Evolutionary conservation across 2,888 invertebrate species (phyloP).

Genomic region (Pammene aurita): DNA sequence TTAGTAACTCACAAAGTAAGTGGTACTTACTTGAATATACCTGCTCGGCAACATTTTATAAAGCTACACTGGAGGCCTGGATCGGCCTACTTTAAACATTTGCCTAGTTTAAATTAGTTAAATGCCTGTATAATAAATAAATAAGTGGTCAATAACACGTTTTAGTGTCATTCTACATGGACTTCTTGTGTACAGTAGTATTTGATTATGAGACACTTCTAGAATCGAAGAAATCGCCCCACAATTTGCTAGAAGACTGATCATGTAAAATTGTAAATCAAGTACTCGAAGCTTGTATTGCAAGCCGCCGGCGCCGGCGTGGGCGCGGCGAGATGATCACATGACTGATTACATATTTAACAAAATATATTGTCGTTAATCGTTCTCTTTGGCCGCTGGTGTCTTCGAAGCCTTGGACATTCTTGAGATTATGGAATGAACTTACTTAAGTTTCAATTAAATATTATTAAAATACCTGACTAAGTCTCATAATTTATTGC

Average conservation of each 20-base stretch:
- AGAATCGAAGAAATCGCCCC: conserved; percentile 17
- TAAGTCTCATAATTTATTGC: background rate
- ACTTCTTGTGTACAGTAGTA: too few relatives aligned
- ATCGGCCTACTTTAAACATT: too few relatives aligned
- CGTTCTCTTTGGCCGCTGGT: conserved; percentile 58
- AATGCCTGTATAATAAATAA: too few relatives aligned
- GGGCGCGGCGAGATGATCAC: conserved; percentile 70
- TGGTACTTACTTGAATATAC: too few relatives aligned
- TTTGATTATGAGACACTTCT: conserved; percentile 6
- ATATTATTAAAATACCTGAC: conserved; percentile 16
- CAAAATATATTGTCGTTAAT: conserved; percentile 74
- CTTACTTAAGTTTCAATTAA: conserved; percentile 19
- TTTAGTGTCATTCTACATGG: background rate
- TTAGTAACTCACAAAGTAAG: too few relatives aligned
- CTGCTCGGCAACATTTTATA: too few relatives aligned
- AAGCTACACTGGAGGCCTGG: too few relatives aligned
- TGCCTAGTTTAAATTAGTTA: too few relatives aligned
- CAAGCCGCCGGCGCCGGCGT: conserved; percentile 69
- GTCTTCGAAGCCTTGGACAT: conserved; percentile 55
- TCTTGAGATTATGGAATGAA: conserved; percentile 41
- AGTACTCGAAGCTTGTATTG: conserved; percentile 46
- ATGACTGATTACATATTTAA: conserved; percentile 80
- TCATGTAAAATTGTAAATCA: conserved; percentile 27
- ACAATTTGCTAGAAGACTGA: conserved; percentile 26
- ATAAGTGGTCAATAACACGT: background rate